phyloP scores from a whole-genome alignment of 2,888 invertebrate genomes.

The Pyrgus malvae region DNA sequence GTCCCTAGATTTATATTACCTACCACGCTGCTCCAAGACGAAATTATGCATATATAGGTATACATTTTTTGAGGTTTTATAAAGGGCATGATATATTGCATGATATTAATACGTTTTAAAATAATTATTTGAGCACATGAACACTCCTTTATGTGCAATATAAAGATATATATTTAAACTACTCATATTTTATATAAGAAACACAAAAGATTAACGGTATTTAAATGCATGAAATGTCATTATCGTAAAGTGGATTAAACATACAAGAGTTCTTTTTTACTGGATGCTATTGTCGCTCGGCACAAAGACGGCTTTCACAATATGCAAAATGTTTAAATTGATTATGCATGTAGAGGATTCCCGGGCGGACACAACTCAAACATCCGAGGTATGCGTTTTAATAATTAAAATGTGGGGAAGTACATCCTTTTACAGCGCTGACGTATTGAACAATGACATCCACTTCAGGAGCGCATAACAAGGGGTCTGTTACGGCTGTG shows the following conservation, averaged over 20 bases:
- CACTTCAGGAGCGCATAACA: slow-evolving; percentile 25
- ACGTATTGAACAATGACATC: slow-evolving; percentile 34
- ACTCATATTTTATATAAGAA: too few species aligned
- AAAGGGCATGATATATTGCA: too few species aligned
- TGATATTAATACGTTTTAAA: too few species aligned
- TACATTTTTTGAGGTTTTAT: too few species aligned
- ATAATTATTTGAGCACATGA: too few species aligned
- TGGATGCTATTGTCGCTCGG: slow-evolving; percentile 16
- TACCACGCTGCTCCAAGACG: too few species aligned
- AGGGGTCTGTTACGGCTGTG: slow-evolving; percentile 2
- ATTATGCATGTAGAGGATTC: slow-evolving; percentile 26
- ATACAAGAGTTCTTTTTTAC: slow-evolving; percentile 23
- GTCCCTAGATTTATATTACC: too few species aligned
- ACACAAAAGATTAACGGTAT: neutral
- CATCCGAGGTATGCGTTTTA: slow-evolving; percentile 23
- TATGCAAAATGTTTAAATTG: slow-evolving; percentile 28
- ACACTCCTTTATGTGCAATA: too few species aligned
- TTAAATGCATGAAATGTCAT: slow-evolving; percentile 21
- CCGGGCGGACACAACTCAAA: slow-evolving; percentile 23
- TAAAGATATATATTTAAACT: too few species aligned
- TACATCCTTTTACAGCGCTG: slow-evolving; percentile 29
- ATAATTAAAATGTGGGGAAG: slow-evolving; percentile 23
- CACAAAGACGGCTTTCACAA: slow-evolving; percentile 21
- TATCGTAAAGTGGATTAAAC: slow-evolving; percentile 13
- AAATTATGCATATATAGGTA: too few species aligned